phyloP scores from a whole-genome alignment of 2,113 vertebrate genomes.

The Pagrus major region DNA sequence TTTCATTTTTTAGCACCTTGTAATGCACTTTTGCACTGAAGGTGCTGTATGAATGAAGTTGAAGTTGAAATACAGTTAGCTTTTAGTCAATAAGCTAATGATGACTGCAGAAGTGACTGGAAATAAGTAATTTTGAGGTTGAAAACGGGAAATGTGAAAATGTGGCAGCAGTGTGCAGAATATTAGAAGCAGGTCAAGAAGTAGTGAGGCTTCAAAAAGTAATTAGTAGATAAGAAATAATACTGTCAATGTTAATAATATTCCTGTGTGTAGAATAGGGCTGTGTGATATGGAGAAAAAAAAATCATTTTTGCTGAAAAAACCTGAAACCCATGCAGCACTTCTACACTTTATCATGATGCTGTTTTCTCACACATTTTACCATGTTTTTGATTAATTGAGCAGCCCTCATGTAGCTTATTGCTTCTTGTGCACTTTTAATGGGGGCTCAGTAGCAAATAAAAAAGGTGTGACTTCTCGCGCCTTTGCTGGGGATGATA shows the following conservation, averaged over 20 bases:
- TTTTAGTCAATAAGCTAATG: neutral
- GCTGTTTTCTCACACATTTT: no score
- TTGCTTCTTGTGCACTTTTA: neutral
- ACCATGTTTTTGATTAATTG: no score
- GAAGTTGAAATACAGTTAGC: neutral
- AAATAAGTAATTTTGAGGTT: neutral
- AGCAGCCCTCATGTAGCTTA: no score
- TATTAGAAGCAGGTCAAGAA: neutral
- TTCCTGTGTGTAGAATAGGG: neutral
- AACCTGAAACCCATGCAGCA: no score
- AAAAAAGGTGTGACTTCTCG: slow-evolving; percentile 29
- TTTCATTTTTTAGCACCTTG: no score
- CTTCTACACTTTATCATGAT: no score
- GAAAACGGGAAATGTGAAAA: neutral
- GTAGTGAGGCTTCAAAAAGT: neutral
- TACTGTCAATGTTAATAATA: neutral
- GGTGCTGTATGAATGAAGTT: no score
- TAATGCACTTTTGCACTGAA: no score
- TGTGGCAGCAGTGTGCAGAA: no score
- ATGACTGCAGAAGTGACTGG: neutral
- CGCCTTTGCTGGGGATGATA: slow-evolving; percentile 11
- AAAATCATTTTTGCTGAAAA: no score
- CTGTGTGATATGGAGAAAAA: no score
- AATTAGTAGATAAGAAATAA: neutral
- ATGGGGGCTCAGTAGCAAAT: neutral